Percentiles rank a stretch among this genome's conserved stretches.
Evolutionary conservation across 2,888 invertebrate genomes (phyloP).

Genomic region (Epinotia brunnichana): DNA sequence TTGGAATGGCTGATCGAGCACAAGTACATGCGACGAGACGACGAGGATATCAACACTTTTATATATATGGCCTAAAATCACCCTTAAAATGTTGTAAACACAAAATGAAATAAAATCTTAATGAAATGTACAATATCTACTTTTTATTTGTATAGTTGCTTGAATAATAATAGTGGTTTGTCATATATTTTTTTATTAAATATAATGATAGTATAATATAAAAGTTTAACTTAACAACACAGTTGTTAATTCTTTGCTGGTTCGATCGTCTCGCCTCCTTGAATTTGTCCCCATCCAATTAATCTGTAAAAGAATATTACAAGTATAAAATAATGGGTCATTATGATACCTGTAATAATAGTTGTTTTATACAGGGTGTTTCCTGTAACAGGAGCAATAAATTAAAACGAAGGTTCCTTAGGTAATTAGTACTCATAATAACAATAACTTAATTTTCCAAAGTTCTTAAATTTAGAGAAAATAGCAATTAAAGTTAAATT

Average conservation of each 20-base stretch:
- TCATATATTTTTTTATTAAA: constrained; percentile 59
- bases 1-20: constrained; percentile 99
- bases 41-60: constrained; percentile 98
- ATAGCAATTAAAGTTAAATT: no score
- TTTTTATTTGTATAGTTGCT: constrained; percentile 41
- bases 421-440: no score
- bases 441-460: no score
- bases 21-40: constrained; percentile 98
- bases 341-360: no score
- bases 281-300: constrained; percentile 99
- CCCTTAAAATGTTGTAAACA: constrained; percentile 45
- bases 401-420: no score
- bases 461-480: no score
- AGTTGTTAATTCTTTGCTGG: constrained; percentile 85
- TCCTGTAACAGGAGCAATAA: no score
- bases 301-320: constrained; percentile 86
- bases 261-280: constrained; percentile 97
- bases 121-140: constrained; percentile 39
- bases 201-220: constrained; percentile 63
- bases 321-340: background rate
- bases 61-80: constrained; percentile 95
- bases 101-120: constrained; percentile 41
- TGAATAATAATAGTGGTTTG: constrained; percentile 44
- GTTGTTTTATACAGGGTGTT: no score
- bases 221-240: constrained; percentile 64